Evolutionary conservation across 2,797 vertebrate species (phyloP), one percentile per base, ranked within the genome.

Genomic region (Pempheris klunzingeri): DNA sequence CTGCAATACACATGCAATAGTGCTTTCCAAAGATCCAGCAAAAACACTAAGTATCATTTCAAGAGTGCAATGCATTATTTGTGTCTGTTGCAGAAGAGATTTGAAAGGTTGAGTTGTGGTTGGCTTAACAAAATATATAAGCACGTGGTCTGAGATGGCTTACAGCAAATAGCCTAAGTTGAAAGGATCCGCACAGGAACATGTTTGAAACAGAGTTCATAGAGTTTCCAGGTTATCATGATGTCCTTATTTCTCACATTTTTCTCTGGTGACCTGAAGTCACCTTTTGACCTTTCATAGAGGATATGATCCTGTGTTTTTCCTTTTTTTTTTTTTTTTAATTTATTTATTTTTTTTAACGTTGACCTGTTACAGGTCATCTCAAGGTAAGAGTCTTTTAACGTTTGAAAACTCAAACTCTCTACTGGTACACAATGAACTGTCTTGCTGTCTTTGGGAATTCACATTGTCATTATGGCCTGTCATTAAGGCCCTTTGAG

Each of bases 61-160:
- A 77, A 81, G 61, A 83, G 78, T 84, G 80, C 76, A 84, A 74
- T 75, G 24, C 54, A 57, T 80, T 76, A 18, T 20, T 62, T 54
- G 43, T 58, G 30, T 80, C 66, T 79, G 60, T 74, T 83, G 60
- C 20, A 11, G 64, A 77, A 76, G 22, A 77, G 18, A 38, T 73
- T 73, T 77, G 24, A 76, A 82, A 74, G 34, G 41, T 71, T 46
- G 36, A 61, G 54, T 71, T 62, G 28, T 67, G 41, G 55, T 70
- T 81, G 55, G 77, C 44, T 71, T 55, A 54, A 46, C 49, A 70
- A 67, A 80, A 72, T 69, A 47, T 69, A 47, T 49, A 77, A 87
- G 60, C 77, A 80, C 47, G 28, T 83, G 14, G 55, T 81, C 77
- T 80, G 78, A 87, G 70, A 86, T 79, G 68, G 59, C 74, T 81